These are phyloP conservation scores for Pristis pectinata DNA, from an alignment of 2,797 vertebrate genomes.

Conservation along the genomic window DNA sequence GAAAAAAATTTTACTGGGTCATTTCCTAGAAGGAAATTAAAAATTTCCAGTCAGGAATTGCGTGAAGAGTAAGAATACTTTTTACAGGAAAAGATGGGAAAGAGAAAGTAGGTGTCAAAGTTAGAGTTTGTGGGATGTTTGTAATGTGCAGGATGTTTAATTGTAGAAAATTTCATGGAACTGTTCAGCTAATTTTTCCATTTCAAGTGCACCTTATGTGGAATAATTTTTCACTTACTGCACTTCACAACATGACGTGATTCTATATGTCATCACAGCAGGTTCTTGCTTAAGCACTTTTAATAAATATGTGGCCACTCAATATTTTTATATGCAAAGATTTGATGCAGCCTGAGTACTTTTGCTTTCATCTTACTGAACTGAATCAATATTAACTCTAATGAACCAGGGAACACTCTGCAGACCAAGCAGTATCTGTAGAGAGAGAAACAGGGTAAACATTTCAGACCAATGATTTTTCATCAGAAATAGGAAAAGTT, in stretches of 20 bases:
- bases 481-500: too few relatives aligned
- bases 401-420: too few relatives aligned
- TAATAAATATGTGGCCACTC: neutral
- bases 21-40: constrained; percentile 18
- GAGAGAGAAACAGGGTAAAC: too few relatives aligned
- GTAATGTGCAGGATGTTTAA: neutral
- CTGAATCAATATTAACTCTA: neutral
- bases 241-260: neutral
- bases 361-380: neutral
- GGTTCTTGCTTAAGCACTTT: neutral
- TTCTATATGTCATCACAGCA: neutral
- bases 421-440: too few relatives aligned
- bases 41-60: neutral
- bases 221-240: neutral
- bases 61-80: neutral
- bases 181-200: neutral
- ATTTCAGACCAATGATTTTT: too few relatives aligned
- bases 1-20: neutral
- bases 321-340: neutral
- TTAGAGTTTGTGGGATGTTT: neutral
- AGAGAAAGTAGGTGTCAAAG: neutral
- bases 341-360: neutral
- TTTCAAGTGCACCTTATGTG: neutral
- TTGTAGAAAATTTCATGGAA: neutral
- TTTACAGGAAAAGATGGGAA: neutral